Evolutionary conservation across 64 coral and sea anemone genomes (phyloP), one percentile per base, ranked within the genome.

Genomic region (Catalaphyllia jardinei): DNA sequence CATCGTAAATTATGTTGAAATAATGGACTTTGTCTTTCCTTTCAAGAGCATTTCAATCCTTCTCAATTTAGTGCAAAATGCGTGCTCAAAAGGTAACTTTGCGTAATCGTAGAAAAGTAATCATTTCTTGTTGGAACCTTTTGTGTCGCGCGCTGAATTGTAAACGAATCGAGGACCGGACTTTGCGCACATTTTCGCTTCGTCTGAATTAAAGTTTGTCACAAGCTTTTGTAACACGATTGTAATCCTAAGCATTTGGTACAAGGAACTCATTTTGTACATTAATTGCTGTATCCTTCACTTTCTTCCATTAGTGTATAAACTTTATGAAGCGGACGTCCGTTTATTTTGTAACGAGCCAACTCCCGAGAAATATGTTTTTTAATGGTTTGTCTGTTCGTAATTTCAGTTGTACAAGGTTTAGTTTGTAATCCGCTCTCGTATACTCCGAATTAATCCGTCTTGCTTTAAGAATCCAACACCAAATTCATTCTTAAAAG

Each of bases 181-280:
- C 39, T 52, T 46, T 9, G 61, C 17, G 62, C 15, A 17, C 8
- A 24, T 46, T 65, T 62, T 61, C 20, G 28, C 79, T 31, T 83
- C 29, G 17, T 29, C 14, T 83, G 5, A 46, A 46, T 46, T 46
- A 4, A 46, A 62, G 29, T 60, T 61, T 80, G 27, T 61, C 78
- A 80, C 25, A 80, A 83, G 29, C 30, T 62, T 64, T 64, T 17
- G 61, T n/a, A 31, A 83, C 64, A 65, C 60, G 46, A 83, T 42
- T 83, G 60, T 65, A 29, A 33, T 19, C 30, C 33, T 33, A 22
- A 29, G 30, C 9, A 69, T 11, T 7, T 24, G 30, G 10, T 22
- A 8, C 14, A 0, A 83, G 30, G 30, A 24, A 64, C 5, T 14
- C 28, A 6, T 57, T 1, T 4, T n/a, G 18, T 42, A 65, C 10